A percentile compares a stretch with the other conserved stretches of the same genome.
phyloP scores from a whole-genome alignment of 2,113 vertebrate species.

The Varanus salvator region DNA sequence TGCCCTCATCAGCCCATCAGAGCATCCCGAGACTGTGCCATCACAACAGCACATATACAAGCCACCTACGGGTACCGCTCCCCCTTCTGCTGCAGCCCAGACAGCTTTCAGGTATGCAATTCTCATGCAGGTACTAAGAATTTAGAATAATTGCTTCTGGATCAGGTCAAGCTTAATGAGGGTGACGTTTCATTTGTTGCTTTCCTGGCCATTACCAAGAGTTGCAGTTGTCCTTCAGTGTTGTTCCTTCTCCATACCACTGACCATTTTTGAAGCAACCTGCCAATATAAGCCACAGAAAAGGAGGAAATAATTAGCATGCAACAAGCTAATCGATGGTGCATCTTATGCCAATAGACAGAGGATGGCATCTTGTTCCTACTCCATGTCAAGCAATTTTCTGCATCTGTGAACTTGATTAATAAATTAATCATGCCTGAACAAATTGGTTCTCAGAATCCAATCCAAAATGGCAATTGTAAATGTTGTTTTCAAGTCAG shows the following conservation, averaged over 20 bases:
- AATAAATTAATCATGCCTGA: neutral
- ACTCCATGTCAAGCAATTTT: slow-evolving; percentile 18
- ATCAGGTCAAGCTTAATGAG: neutral
- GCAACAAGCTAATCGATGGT: neutral
- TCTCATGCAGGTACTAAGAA: slow-evolving; percentile 2
- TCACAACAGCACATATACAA: neutral
- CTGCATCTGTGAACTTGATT: neutral
- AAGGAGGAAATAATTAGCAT: slow-evolving; percentile 42
- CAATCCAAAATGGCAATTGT: neutral
- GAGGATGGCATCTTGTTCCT: neutral
- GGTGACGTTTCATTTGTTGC: slow-evolving; percentile 38
- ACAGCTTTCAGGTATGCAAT: neutral
- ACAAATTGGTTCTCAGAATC: slow-evolving; percentile 30
- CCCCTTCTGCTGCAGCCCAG: neutral
- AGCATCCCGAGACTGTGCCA: no score
- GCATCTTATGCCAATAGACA: neutral
- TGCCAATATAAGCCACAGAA: slow-evolving; percentile 69
- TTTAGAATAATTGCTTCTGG: slow-evolving; percentile 5
- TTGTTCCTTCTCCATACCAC: slow-evolving; percentile 74
- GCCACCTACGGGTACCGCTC: neutral
- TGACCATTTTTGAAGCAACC: slow-evolving; percentile 77
- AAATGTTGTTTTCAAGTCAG: slow-evolving; percentile 20
- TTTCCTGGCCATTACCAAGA: slow-evolving; percentile 75
- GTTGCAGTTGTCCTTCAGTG: slow-evolving; percentile 82
- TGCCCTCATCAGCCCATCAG: neutral